Percentiles rank a stretch among this genome's conserved stretches.
These are phyloP conservation scores for Hoplodrina ambigua DNA, from an alignment of 2,888 invertebrate species.

Conservation along the genomic window DNA sequence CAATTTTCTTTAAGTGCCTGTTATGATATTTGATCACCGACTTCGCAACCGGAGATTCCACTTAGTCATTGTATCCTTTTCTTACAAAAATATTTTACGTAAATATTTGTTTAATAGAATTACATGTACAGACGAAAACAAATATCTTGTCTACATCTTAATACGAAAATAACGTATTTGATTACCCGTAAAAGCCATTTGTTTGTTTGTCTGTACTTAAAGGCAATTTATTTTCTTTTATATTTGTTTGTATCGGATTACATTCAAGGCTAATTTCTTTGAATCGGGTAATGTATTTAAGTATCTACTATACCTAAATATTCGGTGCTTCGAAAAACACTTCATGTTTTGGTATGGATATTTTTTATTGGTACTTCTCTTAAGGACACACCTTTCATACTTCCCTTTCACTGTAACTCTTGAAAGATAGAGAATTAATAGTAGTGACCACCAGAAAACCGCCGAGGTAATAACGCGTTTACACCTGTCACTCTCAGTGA, in stretches of 20 bases:
- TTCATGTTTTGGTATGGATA: neutral
- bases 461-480: no score
- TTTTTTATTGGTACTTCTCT: no score
- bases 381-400: no score
- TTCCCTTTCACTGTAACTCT: no score
- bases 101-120: constrained; percentile 1
- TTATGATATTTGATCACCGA: constrained; percentile 36
- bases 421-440: no score
- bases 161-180: constrained; percentile 56
- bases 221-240: constrained; percentile 50
- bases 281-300: neutral
- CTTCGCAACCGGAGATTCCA: constrained; percentile 1
- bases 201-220: constrained; percentile 42
- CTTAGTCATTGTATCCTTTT: constrained; percentile 1
- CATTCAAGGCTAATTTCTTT: constrained; percentile 37
- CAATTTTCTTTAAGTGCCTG: constrained; percentile 23
- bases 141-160: constrained; percentile 26
- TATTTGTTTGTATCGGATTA: constrained; percentile 45
- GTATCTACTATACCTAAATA: constrained; percentile 4
- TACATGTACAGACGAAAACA: constrained; percentile 30
- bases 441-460: no score
- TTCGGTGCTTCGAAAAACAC: neutral
- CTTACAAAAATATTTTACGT: neutral
- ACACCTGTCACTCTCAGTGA: no score
- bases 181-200: constrained; percentile 55